phyloP scores from a whole-genome alignment of 2,797 vertebrate genomes.

The Spea hammondii region DNA sequence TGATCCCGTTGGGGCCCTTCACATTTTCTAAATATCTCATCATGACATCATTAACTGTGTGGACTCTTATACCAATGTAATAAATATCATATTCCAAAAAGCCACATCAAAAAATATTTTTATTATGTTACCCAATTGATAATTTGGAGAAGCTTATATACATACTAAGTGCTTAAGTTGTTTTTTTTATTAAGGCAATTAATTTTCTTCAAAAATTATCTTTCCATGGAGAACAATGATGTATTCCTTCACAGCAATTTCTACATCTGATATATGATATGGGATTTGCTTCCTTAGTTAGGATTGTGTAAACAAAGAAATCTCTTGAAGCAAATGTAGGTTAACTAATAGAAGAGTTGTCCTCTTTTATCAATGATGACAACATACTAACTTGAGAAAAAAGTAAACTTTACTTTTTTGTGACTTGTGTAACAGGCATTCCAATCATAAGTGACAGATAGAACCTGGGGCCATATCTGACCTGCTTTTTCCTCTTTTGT shows the following conservation, averaged over 20 bases:
- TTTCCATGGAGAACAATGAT: not conserved
- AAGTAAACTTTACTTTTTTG: slow-evolving; percentile 31
- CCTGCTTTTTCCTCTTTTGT: slow-evolving; percentile 43
- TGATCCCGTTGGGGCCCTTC: no score
- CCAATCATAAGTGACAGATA: slow-evolving; percentile 38
- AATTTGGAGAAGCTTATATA: no score
- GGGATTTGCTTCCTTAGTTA: not conserved
- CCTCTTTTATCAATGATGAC: slow-evolving; percentile 33
- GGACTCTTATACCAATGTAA: no score
- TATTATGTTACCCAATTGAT: no score
- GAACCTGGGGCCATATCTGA: slow-evolving; percentile 37
- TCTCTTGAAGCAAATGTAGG: slow-evolving; percentile 16
- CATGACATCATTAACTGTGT: no score
- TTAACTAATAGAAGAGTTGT: slow-evolving; percentile 15
- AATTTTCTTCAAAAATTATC: not conserved
- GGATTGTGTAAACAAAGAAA: not conserved
- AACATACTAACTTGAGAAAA: slow-evolving; percentile 10
- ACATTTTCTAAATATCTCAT: no score
- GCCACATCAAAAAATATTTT: no score
- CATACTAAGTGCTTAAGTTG: not conserved
- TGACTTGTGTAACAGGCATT: slow-evolving; percentile 31
- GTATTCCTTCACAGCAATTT: not conserved
- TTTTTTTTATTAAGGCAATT: not conserved
- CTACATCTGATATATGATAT: not conserved
- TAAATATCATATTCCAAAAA: no score